These are phyloP conservation scores for Drosophila peninsularis DNA, from an alignment of 2,888 invertebrate genomes.

Conservation along the genomic window DNA sequence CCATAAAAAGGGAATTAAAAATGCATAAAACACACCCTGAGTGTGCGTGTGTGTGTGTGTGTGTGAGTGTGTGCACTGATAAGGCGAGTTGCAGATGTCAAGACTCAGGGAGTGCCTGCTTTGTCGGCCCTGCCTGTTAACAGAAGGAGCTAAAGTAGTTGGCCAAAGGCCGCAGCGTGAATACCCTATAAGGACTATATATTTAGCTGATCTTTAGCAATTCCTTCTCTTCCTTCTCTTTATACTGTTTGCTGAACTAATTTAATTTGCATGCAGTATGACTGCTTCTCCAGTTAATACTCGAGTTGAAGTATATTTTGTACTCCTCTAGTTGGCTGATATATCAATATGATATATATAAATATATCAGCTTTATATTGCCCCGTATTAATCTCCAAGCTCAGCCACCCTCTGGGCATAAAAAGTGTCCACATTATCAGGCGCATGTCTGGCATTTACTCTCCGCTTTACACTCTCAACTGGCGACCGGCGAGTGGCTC, in stretches of 20 bases:
- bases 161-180: neutral
- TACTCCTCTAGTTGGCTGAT: too few species aligned
- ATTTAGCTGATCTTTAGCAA: too few species aligned
- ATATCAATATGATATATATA: too few species aligned
- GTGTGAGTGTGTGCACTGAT: slow-evolving; percentile 32
- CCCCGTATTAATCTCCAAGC: neutral
- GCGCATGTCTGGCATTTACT: slow-evolving; percentile 24
- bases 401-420: neutral
- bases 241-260: too few species aligned
- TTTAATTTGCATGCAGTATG: too few species aligned
- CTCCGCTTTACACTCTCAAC: slow-evolving; percentile 6
- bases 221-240: too few species aligned
- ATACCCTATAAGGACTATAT: slow-evolving; percentile 4
- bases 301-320: too few species aligned
- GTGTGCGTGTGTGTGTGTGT: neutral
- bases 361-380: too few species aligned
- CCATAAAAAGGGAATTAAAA: slow-evolving; percentile 71
- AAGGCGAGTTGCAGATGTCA: slow-evolving; percentile 46
- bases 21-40: slow-evolving; percentile 53
- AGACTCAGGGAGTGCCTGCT: slow-evolving; percentile 17
- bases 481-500: slow-evolving; percentile 11
- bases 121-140: slow-evolving; percentile 1
- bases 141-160: neutral
- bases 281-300: too few species aligned
- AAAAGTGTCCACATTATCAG: slow-evolving; percentile 31